Evolutionary conservation across 2,888 invertebrate genomes (phyloP).

Genomic region (Acrobasis consociella): DNA sequence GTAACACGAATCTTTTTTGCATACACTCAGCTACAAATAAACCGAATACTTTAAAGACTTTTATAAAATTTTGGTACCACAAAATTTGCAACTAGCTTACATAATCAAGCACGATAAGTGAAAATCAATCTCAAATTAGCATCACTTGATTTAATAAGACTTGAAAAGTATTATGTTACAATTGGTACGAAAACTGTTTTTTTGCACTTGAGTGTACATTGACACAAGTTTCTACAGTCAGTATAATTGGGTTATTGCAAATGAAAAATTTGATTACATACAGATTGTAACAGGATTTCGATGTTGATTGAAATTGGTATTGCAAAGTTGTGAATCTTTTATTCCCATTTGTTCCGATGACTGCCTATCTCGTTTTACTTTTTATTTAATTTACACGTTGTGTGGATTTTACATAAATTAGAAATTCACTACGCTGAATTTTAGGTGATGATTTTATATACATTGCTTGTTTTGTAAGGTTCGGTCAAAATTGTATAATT

Average conservation of each 20-base stretch:
- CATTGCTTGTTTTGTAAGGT: no score
- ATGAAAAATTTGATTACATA: conserved; percentile 35
- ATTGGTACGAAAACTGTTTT: background rate
- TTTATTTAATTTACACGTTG: background rate
- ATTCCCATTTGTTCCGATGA: conserved; percentile 10
- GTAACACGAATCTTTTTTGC: background rate
- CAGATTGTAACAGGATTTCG: conserved; percentile 28
- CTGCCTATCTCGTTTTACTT: background rate
- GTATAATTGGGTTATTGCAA: conserved; percentile 31
- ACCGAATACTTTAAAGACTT: background rate
- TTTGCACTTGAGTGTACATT: background rate
- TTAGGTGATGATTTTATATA: no score
- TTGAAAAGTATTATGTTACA: no score
- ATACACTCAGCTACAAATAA: background rate
- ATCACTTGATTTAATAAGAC: no score
- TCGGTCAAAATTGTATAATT: no score
- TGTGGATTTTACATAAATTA: no score
- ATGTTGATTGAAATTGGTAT: conserved; percentile 31
- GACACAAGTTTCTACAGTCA: conserved; percentile 18
- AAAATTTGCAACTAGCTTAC: no score
- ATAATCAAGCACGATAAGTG: no score
- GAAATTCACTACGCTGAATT: no score
- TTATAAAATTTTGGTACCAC: no score
- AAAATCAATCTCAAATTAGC: no score
- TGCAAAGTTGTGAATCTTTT: conserved; percentile 27